phyloP scores from a whole-genome alignment of 2,888 invertebrate genomes.

The Pyralis farinalis region DNA sequence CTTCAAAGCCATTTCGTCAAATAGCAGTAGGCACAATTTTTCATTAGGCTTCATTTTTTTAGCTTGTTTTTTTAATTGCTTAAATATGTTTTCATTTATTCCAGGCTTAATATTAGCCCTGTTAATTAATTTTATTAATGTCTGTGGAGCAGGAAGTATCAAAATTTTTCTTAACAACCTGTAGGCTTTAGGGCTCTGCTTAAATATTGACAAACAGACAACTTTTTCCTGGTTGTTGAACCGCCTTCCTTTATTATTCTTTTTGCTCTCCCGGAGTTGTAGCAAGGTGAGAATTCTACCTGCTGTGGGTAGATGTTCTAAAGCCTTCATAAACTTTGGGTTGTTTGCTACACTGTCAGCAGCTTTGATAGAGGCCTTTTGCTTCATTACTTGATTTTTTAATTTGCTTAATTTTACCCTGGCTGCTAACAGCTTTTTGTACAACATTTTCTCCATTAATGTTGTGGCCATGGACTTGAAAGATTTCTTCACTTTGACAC shows the following conservation, averaged over 20 bases:
- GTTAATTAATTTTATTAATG: too few relatives aligned
- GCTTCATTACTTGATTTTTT: neutral
- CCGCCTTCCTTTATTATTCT: conserved; percentile 7
- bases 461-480: too few relatives aligned
- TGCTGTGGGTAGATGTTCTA: conserved; percentile 3
- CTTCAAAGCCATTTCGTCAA: too few relatives aligned
- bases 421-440: neutral
- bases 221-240: conserved; percentile 5
- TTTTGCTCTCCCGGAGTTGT: conserved; percentile 8
- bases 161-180: too few relatives aligned
- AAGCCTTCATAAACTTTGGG: neutral
- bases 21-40: too few relatives aligned
- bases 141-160: too few relatives aligned
- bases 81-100: too few relatives aligned
- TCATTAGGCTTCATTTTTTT: too few relatives aligned
- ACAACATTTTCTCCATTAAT: neutral
- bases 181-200: conserved; percentile 1
- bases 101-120: too few relatives aligned
- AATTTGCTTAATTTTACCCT: conserved; percentile 2
- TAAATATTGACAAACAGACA: conserved; percentile 4
- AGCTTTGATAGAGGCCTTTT: neutral
- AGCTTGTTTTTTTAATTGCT: too few relatives aligned
- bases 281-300: conserved; percentile 3
- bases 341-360: neutral
- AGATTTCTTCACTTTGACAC: too few relatives aligned